Conservation (phyloP, 2,113 vertebrate genomes). For the Equus quagga region DNA sequence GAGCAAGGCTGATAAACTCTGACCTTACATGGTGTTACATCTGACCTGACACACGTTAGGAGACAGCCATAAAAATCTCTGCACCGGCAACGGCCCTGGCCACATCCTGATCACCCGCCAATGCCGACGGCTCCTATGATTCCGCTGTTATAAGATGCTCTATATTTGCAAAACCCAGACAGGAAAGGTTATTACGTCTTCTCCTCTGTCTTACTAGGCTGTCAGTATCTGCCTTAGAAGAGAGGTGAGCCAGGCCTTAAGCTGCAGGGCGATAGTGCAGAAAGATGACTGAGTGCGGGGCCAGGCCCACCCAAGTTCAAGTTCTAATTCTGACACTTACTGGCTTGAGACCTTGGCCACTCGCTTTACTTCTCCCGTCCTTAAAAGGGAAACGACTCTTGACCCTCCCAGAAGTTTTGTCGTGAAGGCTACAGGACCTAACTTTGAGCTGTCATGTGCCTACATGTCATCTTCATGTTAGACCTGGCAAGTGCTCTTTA, state of each 20-base stretch:
- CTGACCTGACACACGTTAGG: constrained; percentile 57
- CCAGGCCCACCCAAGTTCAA: neutral
- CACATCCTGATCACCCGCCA: neutral
- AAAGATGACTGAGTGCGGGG: neutral
- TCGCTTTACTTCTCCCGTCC: neutral
- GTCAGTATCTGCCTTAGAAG: neutral
- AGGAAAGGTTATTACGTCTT: neutral
- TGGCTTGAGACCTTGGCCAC: neutral
- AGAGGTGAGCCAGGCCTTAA: neutral
- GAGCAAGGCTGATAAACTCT: constrained; percentile 7
- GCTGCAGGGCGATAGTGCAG: neutral
- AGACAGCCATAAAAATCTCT: constrained; percentile 50
- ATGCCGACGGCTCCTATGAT: neutral
- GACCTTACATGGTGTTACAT: constrained; percentile 38
- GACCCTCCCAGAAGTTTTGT: no score
- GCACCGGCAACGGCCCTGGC: neutral
- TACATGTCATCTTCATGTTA: neutral
- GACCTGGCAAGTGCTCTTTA: neutral
- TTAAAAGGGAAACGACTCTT: neutral
- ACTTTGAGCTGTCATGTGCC: neutral
- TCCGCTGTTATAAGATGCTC: neutral
- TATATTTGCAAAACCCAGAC: constrained; percentile 49
- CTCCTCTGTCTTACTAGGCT: neutral
- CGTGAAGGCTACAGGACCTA: neutral
- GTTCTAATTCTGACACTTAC: neutral